A percentile compares a stretch with the other conserved stretches of the same genome.
phyloP scores from a whole-genome alignment of 1,140 invertebrate species.

The Drosophila bifasciata region DNA sequence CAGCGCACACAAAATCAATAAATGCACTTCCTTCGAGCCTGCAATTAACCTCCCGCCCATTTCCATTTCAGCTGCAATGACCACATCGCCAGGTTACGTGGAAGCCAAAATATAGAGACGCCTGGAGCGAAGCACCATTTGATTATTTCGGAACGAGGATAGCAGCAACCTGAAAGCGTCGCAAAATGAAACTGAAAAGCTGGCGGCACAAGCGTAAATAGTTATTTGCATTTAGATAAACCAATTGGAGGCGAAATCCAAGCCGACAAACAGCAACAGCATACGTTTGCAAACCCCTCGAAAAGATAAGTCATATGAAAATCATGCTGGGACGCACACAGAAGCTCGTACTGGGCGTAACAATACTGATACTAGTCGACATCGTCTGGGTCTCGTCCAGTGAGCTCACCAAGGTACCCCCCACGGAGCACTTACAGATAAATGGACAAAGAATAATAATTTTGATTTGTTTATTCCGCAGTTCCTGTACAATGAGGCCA shows the following conservation, averaged over 20 bases:
- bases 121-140: slow-evolving; percentile 1
- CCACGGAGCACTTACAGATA: not conserved
- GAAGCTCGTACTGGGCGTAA: slow-evolving; percentile 90
- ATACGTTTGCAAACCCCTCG: slow-evolving; percentile 9
- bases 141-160: slow-evolving; percentile 17
- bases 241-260: slow-evolving; percentile 1
- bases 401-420: slow-evolving; percentile 91
- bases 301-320: not conserved
- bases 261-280: slow-evolving; percentile 14
- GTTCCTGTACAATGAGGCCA: slow-evolving; percentile 92
- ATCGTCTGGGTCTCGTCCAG: slow-evolving; percentile 94
- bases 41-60: slow-evolving; percentile 2
- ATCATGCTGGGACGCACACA: slow-evolving; percentile 85
- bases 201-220: slow-evolving; percentile 77
- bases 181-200: slow-evolving; percentile 68
- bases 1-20: slow-evolving; percentile 49
- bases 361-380: slow-evolving; percentile 92
- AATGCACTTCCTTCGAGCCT: slow-evolving; percentile 28
- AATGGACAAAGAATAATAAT: not conserved
- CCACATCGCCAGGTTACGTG: slow-evolving; percentile 2
- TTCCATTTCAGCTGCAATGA: slow-evolving; percentile 32
- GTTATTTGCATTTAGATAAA: slow-evolving; percentile 39
- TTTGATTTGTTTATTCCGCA: slow-evolving; percentile 84
- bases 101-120: slow-evolving; percentile 8
- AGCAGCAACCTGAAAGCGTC: slow-evolving; percentile 13